Evolutionary conservation across 92 coral and sea anemone genomes (phyloP).

Genomic region (Paramuricea clavata): DNA sequence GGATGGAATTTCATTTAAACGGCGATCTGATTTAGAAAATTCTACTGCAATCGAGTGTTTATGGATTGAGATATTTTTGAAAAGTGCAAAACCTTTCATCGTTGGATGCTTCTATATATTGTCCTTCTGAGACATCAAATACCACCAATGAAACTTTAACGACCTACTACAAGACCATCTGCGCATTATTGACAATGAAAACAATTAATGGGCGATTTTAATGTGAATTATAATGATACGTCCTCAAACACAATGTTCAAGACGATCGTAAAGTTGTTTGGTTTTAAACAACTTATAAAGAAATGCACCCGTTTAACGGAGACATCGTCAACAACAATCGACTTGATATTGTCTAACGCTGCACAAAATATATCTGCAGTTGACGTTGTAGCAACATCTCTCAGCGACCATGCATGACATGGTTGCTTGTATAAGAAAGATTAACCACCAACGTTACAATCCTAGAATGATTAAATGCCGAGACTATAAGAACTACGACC

Average conservation of each 20-base stretch:
- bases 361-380: background rate
- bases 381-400: constrained; percentile 7
- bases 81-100: constrained; percentile 4
- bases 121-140: background rate
- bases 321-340: constrained; percentile 6
- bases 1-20: constrained; percentile 1
- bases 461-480: constrained; percentile 5
- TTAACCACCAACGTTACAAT: background rate
- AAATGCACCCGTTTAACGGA: constrained; percentile 1
- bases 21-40: constrained; percentile 4
- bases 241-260: constrained; percentile 7
- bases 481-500: constrained; percentile 7
- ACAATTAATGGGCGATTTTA: background rate
- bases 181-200: background rate
- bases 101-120: constrained; percentile 11
- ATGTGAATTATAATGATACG: background rate
- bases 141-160: background rate
- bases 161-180: background rate
- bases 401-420: background rate
- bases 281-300: background rate
- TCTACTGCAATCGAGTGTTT: background rate
- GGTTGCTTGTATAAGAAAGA: constrained; percentile 11
- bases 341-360: background rate
- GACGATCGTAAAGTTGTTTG: constrained; percentile 15
- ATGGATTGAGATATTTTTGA: background rate